Base-by-base conservation (phyloP, 1,140 invertebrate genomes). In the Eciton burchellii region DNA sequence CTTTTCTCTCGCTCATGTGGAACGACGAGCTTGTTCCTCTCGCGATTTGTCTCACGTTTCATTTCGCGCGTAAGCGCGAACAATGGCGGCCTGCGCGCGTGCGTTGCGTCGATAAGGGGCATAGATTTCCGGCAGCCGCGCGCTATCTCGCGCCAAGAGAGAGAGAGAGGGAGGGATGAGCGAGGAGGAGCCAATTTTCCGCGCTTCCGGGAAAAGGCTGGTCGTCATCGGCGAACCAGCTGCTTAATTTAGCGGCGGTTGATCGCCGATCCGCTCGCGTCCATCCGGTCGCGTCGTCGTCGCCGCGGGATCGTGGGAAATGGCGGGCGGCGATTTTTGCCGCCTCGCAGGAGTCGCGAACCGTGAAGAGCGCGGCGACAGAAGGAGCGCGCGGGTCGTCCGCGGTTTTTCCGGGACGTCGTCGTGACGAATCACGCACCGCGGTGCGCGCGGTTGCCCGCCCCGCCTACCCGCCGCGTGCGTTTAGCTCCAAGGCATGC, bases 301-400 rank as follows among this genome's bases (percentile, higher is more conserved):
- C 35, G 35, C 35, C 35, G 35, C 35, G 2, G 45, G 26, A 52
- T 21, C 43, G 72, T 76, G 72, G 63, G 72, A 76, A 76, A 24
- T 62, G 63, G 29, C 59, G 43, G 62, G 8, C 12, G 57, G 49
- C 19, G 21, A 29, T 74, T 63, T 29, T 63, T 21, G 26, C 29
- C 24, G 57, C 72, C 1, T 52, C 8, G 72, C 26, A 26, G 63
- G 63, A 41, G 63, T 26, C 43, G 19, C 47, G 72, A 74, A 74
- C 59, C 72, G 45, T 76, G 72, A 63, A 76, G 72, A 74, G 62
- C 26, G 72, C 57, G 35, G n/a, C 35, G 71, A 73, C 71, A 59
- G 71, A 43, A 62, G 56, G 72, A 60, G 57, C 24, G 41, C 71
- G 71, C 72, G 63, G 54, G 14, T 35, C 35, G 35, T 35, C 35